Conservation (phyloP, 2,888 invertebrate species). For the Creontiades dilutus region DNA sequence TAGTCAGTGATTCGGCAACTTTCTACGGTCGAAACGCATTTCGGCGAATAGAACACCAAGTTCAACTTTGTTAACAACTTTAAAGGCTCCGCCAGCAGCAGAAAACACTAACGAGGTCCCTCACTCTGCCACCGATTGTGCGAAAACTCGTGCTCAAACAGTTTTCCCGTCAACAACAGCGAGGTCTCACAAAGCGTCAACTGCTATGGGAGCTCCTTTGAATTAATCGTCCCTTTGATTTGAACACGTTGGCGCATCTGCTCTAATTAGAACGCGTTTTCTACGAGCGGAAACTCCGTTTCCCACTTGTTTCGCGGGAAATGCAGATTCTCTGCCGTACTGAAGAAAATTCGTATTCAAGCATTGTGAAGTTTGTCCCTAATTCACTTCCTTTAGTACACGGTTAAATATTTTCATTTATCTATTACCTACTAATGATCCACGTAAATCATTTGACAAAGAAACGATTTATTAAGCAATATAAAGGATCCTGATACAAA, state of each 20-base stretch:
- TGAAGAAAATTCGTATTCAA: no score
- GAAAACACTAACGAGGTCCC: background rate
- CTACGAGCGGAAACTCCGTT: background rate
- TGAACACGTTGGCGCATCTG: background rate
- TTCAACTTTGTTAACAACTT: background rate
- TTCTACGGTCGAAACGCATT: no score
- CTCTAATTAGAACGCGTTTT: background rate
- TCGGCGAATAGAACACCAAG: no score
- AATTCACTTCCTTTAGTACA: no score
- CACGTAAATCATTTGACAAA: no score
- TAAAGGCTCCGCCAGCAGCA: background rate
- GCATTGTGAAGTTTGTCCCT: no score
- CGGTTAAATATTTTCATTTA: no score
- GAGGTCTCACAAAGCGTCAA: conserved; percentile 13
- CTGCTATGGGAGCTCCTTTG: background rate
- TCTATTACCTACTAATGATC: no score
- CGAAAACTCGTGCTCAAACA: conserved; percentile 8
- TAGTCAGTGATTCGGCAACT: no score
- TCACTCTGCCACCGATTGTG: background rate
- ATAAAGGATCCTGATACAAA: no score
- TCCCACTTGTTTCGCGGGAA: background rate
- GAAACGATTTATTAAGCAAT: no score
- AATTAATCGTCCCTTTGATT: background rate
- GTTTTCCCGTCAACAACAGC: background rate
- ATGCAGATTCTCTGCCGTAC: background rate